phyloP scores from a whole-genome alignment of 2,888 invertebrate genomes.

The Enchytraeus crypticus region DNA sequence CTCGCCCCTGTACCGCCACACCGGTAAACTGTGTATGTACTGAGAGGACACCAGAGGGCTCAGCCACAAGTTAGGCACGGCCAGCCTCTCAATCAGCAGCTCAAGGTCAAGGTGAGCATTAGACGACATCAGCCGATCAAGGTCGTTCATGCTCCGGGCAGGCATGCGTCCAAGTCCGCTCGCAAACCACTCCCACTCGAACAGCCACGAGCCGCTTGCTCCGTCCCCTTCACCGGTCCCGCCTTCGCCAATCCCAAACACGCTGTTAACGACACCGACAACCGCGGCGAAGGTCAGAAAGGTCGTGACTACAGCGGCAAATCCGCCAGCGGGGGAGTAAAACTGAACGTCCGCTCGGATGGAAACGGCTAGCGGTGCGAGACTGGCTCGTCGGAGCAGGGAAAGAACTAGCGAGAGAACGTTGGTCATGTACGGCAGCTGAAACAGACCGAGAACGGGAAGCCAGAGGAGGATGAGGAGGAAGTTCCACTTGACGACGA shows the following conservation, averaged over 20 bases:
- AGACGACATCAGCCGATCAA: conserved; percentile 34
- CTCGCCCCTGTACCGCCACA: conserved; percentile 44
- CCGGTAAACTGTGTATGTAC: conserved; percentile 51
- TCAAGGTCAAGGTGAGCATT: conserved; percentile 44
- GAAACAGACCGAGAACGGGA: conserved; percentile 47
- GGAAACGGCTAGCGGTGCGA: conserved; percentile 37
- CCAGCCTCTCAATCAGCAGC: conserved; percentile 47
- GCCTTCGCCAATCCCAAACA: too few species aligned
- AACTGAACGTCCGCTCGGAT: conserved; percentile 37
- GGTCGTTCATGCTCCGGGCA: too few species aligned
- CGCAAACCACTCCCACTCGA: conserved; percentile 41
- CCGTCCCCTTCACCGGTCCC: too few species aligned
- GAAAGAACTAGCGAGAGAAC: conserved; percentile 41
- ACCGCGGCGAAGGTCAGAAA: conserved; percentile 34
- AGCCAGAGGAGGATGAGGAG: conserved; percentile 50
- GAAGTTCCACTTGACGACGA: conserved; percentile 50
- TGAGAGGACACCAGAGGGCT: conserved; percentile 49
- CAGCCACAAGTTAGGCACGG: conserved; percentile 50
- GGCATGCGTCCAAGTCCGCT: conserved; percentile 12
- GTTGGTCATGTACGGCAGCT: conserved; percentile 43
- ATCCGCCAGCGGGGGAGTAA: conserved; percentile 24
- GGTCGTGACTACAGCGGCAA: conserved; percentile 30
- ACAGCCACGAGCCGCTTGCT: conserved; percentile 39
- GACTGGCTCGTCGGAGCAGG: conserved; percentile 37
- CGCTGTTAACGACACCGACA: conserved; percentile 23